These are phyloP conservation scores for Theocolax elegans DNA, from an alignment of 1,140 invertebrate genomes.

Conservation along the genomic window DNA sequence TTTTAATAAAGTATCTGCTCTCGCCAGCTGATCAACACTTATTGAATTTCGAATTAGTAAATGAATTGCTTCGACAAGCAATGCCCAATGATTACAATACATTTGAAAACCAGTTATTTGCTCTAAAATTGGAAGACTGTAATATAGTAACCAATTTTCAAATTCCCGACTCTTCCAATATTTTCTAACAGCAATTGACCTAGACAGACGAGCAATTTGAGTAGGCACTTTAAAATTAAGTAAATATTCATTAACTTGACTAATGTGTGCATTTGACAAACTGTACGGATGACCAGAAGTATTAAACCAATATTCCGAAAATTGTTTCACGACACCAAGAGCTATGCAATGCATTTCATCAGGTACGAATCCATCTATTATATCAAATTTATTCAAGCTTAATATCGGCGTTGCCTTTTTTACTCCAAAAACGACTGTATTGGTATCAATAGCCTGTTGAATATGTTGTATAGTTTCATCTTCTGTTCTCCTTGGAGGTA, in stretches of 20 bases:
- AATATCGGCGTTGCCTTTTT: constrained; percentile 27
- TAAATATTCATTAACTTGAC: no score
- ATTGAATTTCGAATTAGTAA: not conserved
- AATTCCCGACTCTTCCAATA: not conserved
- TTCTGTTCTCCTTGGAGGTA: constrained; percentile 8
- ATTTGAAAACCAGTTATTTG: not conserved
- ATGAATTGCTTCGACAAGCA: not conserved
- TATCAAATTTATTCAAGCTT: constrained; percentile 36
- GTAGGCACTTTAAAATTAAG: not conserved
- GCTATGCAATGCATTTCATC: constrained; percentile 40
- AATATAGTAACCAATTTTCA: not conserved
- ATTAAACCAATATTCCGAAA: constrained; percentile 39
- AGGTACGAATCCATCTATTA: constrained; percentile 32
- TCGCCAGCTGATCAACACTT: not conserved
- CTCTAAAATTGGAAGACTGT: not conserved
- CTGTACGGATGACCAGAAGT: constrained; percentile 3
- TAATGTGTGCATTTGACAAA: not conserved
- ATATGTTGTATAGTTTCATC: constrained; percentile 20
- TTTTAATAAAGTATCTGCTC: not conserved
- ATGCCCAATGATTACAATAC: not conserved
- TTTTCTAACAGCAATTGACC: not conserved
- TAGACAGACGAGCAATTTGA: not conserved
- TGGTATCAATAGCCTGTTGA: constrained; percentile 5
- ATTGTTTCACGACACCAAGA: constrained; percentile 35
- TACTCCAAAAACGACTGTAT: constrained; percentile 21